Percentiles rank a stretch among this genome's conserved stretches.
These are phyloP conservation scores for Mixornis gularis DNA, from an alignment of 2,113 vertebrate genomes.

Conservation along the genomic window DNA sequence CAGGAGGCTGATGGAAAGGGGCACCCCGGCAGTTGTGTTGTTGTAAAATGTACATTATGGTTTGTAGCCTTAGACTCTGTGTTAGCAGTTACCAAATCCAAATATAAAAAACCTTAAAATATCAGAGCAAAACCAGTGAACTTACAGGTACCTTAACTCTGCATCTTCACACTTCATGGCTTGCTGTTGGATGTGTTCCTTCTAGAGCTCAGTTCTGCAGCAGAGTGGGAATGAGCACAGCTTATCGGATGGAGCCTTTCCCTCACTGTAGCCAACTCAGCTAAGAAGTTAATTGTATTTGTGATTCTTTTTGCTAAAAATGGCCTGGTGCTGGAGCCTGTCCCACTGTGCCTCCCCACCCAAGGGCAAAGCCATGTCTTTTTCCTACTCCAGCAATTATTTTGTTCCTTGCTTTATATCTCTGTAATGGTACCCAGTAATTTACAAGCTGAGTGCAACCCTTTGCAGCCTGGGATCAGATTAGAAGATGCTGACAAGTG, in stretches of 20 bases:
- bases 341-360: not conserved
- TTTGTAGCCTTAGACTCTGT: not conserved
- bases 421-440: not conserved
- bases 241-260: not conserved
- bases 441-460: not conserved
- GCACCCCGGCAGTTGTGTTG: not conserved
- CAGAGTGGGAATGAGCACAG: not conserved
- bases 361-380: not conserved
- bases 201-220: not conserved
- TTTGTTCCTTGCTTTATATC: conserved; percentile 3
- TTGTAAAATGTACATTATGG: not conserved
- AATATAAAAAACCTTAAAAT: not conserved
- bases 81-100: not conserved
- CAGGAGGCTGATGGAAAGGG: rapidly evolving
- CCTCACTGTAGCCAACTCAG: not conserved
- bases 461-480: conserved; percentile 21
- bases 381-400: conserved; percentile 13
- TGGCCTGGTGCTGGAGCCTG: not conserved
- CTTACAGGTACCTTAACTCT: not conserved
- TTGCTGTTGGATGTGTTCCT: not conserved
- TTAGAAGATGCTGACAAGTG: conserved; percentile 10
- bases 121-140: not conserved
- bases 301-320: conserved; percentile 28
- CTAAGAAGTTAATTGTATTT: conserved; percentile 24
- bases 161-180: not conserved